Evolutionary conservation across 2,113 vertebrate genomes (phyloP).

Genomic region (Sakesphorus luctuosus): DNA sequence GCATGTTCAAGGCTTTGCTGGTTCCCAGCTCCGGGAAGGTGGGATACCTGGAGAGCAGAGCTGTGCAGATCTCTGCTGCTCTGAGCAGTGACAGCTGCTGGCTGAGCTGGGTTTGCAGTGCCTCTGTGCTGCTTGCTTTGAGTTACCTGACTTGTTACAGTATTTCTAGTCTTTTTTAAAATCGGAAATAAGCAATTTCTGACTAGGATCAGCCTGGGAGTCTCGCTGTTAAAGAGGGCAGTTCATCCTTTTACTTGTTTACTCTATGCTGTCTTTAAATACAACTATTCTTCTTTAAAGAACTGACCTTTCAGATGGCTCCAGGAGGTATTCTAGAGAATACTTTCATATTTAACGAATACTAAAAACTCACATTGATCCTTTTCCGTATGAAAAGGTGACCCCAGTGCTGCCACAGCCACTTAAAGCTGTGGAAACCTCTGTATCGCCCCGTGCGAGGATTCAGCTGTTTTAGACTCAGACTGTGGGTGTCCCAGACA

Average conservation of each 20-base stretch:
- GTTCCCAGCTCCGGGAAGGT: fast-evolving
- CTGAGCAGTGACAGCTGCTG: neutral
- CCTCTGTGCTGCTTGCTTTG: neutral
- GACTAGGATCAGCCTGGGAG: neutral
- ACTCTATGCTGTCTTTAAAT: neutral
- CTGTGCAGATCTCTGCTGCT: neutral
- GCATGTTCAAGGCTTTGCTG: neutral
- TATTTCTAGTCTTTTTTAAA: neutral
- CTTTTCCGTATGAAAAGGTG: fast-evolving
- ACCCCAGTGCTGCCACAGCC: fast-evolving
- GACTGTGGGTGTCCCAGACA: fast-evolving
- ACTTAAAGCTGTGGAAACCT: fast-evolving
- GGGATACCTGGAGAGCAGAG: fast-evolving
- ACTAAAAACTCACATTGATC: fast-evolving
- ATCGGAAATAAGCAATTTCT: neutral
- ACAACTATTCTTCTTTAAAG: fast-evolving
- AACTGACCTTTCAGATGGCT: fast-evolving
- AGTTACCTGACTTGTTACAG: neutral
- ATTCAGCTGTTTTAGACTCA: fast-evolving
- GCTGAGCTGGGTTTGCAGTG: neutral
- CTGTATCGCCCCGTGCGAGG: fast-evolving
- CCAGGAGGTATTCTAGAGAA: fast-evolving
- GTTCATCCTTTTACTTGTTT: neutral
- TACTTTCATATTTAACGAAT: neutral
- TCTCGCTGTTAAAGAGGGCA: neutral